Evolutionary conservation across 2,888 invertebrate genomes (phyloP).

Genomic region (Emmelina monodactyla): DNA sequence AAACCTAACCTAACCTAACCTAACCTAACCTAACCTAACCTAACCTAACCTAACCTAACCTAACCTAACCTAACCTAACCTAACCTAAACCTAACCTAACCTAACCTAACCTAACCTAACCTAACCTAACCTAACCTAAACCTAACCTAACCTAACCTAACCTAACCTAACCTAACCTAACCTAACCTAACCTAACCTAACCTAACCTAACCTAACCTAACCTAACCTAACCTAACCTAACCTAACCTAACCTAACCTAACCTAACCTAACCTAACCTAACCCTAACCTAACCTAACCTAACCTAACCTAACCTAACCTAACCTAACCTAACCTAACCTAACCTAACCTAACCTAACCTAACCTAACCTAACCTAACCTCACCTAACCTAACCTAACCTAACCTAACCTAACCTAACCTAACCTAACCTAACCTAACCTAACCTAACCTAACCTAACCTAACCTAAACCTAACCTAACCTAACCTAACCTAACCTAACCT

Average conservation of each 20-base stretch:
- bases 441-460: conserved; percentile 6
- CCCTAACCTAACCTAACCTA: conserved; percentile 8
- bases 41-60: conserved; percentile 11
- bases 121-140: conserved; percentile 9
- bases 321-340: conserved; percentile 9
- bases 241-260: conserved; percentile 8
- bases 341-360: conserved; percentile 8
- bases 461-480: conserved; percentile 6
- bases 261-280: conserved; percentile 8
- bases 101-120: conserved; percentile 10
- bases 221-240: conserved; percentile 8
- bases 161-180: conserved; percentile 8
- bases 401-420: conserved; percentile 9
- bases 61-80: conserved; percentile 10
- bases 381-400: conserved; percentile 7
- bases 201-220: conserved; percentile 7
- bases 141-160: conserved; percentile 8
- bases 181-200: conserved; percentile 8
- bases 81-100: conserved; percentile 11
- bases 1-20: conserved; percentile 10
- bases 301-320: conserved; percentile 9
- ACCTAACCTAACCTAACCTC: conserved; percentile 7
- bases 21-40: conserved; percentile 11
- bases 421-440: conserved; percentile 6
- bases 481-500: conserved; percentile 5